Evolutionary conservation across 2,113 vertebrate genomes (phyloP).

Genomic region (Caretta caretta): DNA sequence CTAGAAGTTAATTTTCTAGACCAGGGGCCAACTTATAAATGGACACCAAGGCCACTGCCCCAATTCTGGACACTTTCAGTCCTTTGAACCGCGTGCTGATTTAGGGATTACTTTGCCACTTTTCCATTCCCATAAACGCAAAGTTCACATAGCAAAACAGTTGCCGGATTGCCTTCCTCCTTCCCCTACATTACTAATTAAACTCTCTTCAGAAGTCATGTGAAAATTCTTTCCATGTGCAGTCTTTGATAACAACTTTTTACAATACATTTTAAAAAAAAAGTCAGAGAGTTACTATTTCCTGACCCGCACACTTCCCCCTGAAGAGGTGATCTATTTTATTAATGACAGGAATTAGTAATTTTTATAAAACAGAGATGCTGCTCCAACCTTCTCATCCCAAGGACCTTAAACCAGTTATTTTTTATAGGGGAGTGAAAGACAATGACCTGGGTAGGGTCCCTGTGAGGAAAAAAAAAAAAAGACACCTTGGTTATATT

Average conservation of each 20-base stretch:
- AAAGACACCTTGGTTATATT: background rate
- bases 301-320: background rate
- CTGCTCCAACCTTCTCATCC: background rate
- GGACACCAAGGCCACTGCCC: background rate
- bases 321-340: background rate
- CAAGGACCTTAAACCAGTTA: background rate
- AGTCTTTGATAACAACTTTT: background rate
- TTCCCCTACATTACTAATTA: background rate
- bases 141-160: background rate
- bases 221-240: background rate
- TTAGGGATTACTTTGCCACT: background rate
- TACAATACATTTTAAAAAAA: background rate
- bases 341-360: background rate
- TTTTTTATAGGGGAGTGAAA: background rate
- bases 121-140: conserved; percentile 2
- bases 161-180: background rate
- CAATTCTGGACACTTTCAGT: background rate
- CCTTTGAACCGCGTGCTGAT: background rate
- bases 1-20: background rate
- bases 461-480: background rate
- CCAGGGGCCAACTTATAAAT: background rate
- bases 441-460: background rate
- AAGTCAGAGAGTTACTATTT: background rate
- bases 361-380: background rate
- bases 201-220: conserved; percentile 21